A percentile compares a stretch with the other conserved stretches of the same genome.
phyloP scores from a whole-genome alignment of 2,113 vertebrate species.

The Toxotes chatareus region DNA sequence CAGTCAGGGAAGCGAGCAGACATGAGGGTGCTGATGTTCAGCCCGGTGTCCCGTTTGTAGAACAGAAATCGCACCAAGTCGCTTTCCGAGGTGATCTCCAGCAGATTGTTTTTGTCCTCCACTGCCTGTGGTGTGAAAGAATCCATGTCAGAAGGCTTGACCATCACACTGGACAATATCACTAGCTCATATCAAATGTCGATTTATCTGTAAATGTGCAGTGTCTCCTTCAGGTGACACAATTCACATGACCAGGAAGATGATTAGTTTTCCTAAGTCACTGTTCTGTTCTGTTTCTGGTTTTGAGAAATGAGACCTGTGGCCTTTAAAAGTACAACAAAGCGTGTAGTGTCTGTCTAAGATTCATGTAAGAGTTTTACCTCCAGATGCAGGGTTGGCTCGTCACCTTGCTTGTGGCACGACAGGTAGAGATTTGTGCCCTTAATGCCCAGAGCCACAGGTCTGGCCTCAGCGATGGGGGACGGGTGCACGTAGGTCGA shows the following conservation, averaged over 20 bases:
- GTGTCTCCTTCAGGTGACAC: no score
- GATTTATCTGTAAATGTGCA: background rate
- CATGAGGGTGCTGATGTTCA: conserved; percentile 69
- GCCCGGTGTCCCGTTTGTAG: conserved; percentile 61
- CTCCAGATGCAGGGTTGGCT: conserved; percentile 76
- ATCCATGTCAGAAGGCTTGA: background rate
- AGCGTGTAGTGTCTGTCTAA: background rate
- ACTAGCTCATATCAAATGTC: background rate
- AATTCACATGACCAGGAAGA: background rate
- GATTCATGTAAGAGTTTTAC: conserved; percentile 40
- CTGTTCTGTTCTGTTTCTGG: background rate
- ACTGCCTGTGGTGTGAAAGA: conserved; percentile 55
- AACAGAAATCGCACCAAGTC: conserved; percentile 76
- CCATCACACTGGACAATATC: background rate
- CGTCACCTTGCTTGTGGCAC: conserved; percentile 40
- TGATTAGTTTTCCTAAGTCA: background rate
- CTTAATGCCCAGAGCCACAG: conserved; percentile 74
- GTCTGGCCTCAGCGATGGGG: conserved; percentile 9
- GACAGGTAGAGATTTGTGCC: conserved; percentile 73
- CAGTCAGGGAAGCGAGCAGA: conserved; percentile 69
- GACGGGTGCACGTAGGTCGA: conserved; percentile 57
- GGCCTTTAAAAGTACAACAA: background rate
- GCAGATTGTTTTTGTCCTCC: conserved; percentile 27
- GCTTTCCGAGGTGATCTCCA: conserved; percentile 11
- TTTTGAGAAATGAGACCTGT: background rate